A percentile compares a stretch with the other conserved stretches of the same genome.
phyloP scores from a whole-genome alignment of 2,888 invertebrate species.

The Cryptus armator region DNA sequence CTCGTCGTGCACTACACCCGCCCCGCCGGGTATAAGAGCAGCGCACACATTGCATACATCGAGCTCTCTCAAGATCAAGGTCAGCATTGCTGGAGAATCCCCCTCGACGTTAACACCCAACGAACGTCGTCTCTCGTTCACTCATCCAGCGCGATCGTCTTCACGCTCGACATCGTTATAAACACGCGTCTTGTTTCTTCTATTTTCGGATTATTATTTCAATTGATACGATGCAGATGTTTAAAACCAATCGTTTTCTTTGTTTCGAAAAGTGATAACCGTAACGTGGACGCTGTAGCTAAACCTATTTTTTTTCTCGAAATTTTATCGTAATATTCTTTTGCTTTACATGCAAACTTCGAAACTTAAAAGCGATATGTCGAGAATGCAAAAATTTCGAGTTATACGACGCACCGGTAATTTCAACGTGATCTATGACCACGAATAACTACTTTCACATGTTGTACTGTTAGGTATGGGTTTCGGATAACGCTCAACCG shows the following conservation, averaged over 20 bases:
- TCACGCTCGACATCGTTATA: not conserved
- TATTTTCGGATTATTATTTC: slow-evolving; percentile 1
- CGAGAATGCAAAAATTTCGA: too few species aligned
- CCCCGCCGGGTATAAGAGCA: not conserved
- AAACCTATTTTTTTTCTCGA: slow-evolving; percentile 16
- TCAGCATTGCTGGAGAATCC: slow-evolving; percentile 21
- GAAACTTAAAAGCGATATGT: too few species aligned
- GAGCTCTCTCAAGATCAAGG: slow-evolving; percentile 46
- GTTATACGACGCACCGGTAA: not conserved
- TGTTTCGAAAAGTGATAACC: not conserved
- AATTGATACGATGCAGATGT: not conserved
- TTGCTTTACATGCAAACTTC: too few species aligned
- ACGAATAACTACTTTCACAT: not conserved
- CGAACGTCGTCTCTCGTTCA: not conserved
- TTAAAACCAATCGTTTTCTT: slow-evolving; percentile 1
- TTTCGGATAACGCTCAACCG: not conserved
- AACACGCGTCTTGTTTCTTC: not conserved
- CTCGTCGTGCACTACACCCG: not conserved
- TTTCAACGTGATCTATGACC: slow-evolving; percentile 29
- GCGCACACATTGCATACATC: slow-evolving; percentile 23
- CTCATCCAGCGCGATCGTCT: slow-evolving; percentile 16
- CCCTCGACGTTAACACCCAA: not conserved
- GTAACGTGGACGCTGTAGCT: too few species aligned
- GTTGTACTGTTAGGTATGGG: not conserved
- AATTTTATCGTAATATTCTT: too few species aligned